Percentiles rank a stretch among this genome's conserved stretches.
Evolutionary conservation across 1,140 invertebrate species (phyloP).

Genomic region (Sinella curviseta): DNA sequence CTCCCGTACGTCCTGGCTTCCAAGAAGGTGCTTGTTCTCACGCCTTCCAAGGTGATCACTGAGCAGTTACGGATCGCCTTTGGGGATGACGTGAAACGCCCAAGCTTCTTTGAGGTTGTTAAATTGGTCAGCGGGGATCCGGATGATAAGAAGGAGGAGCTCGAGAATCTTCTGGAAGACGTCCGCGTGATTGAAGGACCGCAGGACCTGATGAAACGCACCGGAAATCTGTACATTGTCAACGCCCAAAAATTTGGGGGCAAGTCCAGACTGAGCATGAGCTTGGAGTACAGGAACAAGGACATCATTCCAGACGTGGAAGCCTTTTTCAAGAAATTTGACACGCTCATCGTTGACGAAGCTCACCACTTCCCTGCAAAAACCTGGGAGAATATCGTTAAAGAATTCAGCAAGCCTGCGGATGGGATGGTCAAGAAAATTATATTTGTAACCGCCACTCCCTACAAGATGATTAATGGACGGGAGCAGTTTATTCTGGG

Average conservation of each 20-base stretch:
- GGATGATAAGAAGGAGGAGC: not conserved
- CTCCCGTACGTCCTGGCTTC: constrained; percentile 26
- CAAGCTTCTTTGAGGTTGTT: not conserved
- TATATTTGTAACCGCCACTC: constrained; percentile 35
- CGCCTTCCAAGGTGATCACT: constrained; percentile 19
- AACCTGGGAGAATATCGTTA: constrained; percentile 31
- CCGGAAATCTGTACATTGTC: constrained; percentile 25
- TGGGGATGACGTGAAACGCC: not conserved
- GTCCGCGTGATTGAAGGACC: not conserved
- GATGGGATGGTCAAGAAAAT: not conserved
- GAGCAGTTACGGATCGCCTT: constrained; percentile 2
- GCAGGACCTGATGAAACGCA: not conserved
- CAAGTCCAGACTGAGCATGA: not conserved
- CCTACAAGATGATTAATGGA: not conserved
- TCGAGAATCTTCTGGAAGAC: not conserved
- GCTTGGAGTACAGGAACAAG: not conserved
- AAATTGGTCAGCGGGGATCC: not conserved
- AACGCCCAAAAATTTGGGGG: constrained; percentile 40
- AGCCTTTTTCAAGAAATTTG: constrained; percentile 8
- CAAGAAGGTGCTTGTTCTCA: constrained; percentile 27
- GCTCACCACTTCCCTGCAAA: constrained; percentile 36
- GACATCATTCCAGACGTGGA: not conserved
- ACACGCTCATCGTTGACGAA: constrained; percentile 37
- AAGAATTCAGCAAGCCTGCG: not conserved
- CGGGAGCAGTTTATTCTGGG: not conserved